Evolutionary conservation across 2,888 invertebrate genomes (phyloP), one percentile per base, ranked within the genome.

Genomic region (Xanthostigma xanthostigma): DNA sequence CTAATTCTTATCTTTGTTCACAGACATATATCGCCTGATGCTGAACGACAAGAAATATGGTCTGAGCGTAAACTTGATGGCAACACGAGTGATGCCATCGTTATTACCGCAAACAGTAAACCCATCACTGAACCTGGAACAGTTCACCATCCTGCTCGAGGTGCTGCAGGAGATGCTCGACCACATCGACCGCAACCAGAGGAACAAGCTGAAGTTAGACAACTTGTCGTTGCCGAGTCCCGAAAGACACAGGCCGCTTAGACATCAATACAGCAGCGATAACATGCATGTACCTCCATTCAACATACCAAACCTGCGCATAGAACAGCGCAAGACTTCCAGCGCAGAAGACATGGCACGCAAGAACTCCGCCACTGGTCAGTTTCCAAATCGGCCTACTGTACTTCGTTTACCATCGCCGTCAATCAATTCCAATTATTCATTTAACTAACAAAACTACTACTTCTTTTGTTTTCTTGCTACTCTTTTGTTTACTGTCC

Each of bases 151-250:
- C 55, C 73, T 91, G 35, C 73, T 89, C 53, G 84, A 86, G 65
- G 86, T 93, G 43, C 73, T 95, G 50, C 87, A 92, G 62, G 91
- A 93, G 59, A 93, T 96, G 94, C 70, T 96, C 60, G 86, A 85
- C 60, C 84, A 81, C 61, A 89, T 92, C 54, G 90, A 91, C 65
- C 77, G 84, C 56, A 86, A 87, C 62, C 91, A 94, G 63, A 78
- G 90, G 45, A 86, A 87, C 68, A 91, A 91, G 68, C 74, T 95
- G 64, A 90, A 89, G 67, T 66, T 88, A 61, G 92, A 92, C 63
- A 83, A 83, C 64, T 69, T 84, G 51, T 76, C 84, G 39, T 69
- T 83, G 58, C 78, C 81, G 44, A 84, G 83, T 59, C 84, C 85
- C 1, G 89, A 88, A 54, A 74, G 85, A 35, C 79, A 83, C 62